These are phyloP conservation scores for Dioctria linearis DNA, from an alignment of 2,888 invertebrate species.

Conservation along the genomic window DNA sequence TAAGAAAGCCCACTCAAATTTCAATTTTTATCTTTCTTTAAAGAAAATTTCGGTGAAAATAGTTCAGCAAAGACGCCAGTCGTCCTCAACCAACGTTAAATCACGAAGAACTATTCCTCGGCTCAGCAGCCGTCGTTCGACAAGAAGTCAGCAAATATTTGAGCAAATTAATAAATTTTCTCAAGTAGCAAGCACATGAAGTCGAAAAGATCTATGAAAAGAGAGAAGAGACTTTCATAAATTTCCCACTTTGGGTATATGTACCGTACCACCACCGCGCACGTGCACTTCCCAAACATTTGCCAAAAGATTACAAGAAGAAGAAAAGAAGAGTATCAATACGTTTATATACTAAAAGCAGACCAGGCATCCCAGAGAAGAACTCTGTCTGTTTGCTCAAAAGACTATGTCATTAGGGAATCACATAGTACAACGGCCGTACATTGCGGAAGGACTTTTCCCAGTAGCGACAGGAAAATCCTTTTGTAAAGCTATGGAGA, in stretches of 20 bases:
- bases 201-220: no score
- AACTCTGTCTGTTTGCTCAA: not conserved
- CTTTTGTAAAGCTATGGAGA: not conserved
- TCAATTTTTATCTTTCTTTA: slow-evolving; percentile 2
- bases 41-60: not conserved
- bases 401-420: slow-evolving; percentile 38
- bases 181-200: slow-evolving; percentile 38
- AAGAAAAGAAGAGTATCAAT: not conserved
- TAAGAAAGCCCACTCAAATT: slow-evolving; percentile 11
- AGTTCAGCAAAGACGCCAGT: not conserved
- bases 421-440: not conserved
- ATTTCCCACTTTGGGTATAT: no score
- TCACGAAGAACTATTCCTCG: not conserved
- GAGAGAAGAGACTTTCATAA: no score
- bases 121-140: slow-evolving; percentile 38
- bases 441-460: slow-evolving; percentile 7
- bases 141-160: slow-evolving; percentile 51
- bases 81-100: not conserved
- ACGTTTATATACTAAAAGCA: slow-evolving; percentile 9
- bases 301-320: slow-evolving; percentile 46
- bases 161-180: slow-evolving; percentile 47
- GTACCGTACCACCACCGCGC: no score
- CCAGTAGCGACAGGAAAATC: not conserved
- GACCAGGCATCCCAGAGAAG: not conserved
- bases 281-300: slow-evolving; percentile 36